Evolutionary conservation across 2,888 invertebrate genomes (phyloP).

Genomic region (Leucoptera coffeella): DNA sequence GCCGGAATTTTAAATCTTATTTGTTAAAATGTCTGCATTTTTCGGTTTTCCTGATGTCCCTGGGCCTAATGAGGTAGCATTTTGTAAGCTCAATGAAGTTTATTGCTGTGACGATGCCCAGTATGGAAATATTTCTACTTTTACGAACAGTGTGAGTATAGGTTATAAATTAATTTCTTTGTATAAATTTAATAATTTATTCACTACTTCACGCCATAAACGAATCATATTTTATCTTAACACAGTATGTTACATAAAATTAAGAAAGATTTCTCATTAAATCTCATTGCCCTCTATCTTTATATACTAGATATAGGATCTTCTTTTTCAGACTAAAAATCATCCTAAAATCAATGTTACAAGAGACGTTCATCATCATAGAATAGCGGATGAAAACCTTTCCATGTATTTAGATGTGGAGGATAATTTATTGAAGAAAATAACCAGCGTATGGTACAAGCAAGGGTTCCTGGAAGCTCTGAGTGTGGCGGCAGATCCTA

Average conservation of each 20-base stretch:
- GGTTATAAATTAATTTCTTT: slow-evolving; percentile 6
- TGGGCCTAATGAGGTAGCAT: slow-evolving; percentile 43
- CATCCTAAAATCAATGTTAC: slow-evolving; percentile 69
- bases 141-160: slow-evolving; percentile 55
- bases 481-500: slow-evolving; percentile 53
- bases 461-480: slow-evolving; percentile 67
- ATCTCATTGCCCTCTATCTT: too few relatives aligned
- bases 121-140: slow-evolving; percentile 49
- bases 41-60: slow-evolving; percentile 46
- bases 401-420: slow-evolving; percentile 55
- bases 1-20: too few relatives aligned
- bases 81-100: slow-evolving; percentile 60
- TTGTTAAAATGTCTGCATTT: slow-evolving; percentile 42
- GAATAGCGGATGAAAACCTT: slow-evolving; percentile 52
- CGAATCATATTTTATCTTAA: too few relatives aligned
- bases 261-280: too few relatives aligned
- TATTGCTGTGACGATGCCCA: slow-evolving; percentile 52
- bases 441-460: slow-evolving; percentile 70
- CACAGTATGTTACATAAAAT: too few relatives aligned
- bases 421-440: slow-evolving; percentile 67
- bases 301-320: too few relatives aligned
- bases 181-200: slow-evolving; percentile 2
- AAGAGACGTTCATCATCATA: slow-evolving; percentile 53
- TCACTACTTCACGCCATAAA: background rate
- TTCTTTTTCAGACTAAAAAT: slow-evolving; percentile 45